Evolutionary conservation across 2,888 invertebrate genomes (phyloP).

Genomic region (Oconnorella tubifera): DNA sequence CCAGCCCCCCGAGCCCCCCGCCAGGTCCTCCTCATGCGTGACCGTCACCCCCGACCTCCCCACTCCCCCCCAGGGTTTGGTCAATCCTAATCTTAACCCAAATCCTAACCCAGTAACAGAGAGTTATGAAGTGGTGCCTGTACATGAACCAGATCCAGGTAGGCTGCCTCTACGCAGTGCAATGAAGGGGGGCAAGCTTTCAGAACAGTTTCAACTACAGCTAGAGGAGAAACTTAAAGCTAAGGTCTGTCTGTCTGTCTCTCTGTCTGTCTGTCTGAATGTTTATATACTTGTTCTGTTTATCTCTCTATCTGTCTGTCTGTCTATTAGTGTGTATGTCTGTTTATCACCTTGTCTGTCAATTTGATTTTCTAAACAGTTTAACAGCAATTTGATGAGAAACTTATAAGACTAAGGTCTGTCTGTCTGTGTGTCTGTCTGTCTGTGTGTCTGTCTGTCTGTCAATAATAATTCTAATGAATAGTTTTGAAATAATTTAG

Average conservation of each 20-base stretch:
- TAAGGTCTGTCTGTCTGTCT: not conserved
- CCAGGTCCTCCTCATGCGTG: not conserved
- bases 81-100: not conserved
- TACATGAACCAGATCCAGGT: conserved; percentile 55
- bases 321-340: no score
- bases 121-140: conserved; percentile 36
- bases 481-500: no score
- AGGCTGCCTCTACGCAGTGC: conserved; percentile 56
- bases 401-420: no score
- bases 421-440: no score
- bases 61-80: not conserved
- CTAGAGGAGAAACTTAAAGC: conserved; percentile 1
- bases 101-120: not conserved
- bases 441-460: no score
- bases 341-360: no score
- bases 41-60: not conserved
- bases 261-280: no score
- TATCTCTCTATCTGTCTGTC: no score
- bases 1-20: not conserved
- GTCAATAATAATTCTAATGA: no score
- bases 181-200: conserved; percentile 42
- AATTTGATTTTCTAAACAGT: no score
- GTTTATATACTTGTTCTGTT: no score
- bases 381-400: no score
- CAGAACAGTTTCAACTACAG: conserved; percentile 3